phyloP scores from a whole-genome alignment of 2,888 invertebrate species.

The Augiades crinisus region DNA sequence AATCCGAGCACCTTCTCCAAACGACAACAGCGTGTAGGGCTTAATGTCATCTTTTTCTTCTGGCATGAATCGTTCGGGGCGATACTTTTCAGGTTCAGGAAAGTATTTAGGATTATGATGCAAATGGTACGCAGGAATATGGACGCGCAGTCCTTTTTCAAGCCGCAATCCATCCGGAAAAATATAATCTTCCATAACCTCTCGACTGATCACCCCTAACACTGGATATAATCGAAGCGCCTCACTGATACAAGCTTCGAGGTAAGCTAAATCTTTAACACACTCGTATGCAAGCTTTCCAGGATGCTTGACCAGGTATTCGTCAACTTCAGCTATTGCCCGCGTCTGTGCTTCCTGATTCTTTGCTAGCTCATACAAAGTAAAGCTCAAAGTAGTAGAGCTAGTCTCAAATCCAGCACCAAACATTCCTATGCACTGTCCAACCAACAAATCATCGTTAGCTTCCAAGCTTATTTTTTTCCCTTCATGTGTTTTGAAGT shows the following conservation, averaged over 20 bases:
- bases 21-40: constrained; percentile 48
- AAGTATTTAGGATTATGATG: constrained; percentile 47
- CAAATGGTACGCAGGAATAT: constrained; percentile 48
- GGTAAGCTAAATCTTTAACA: constrained; percentile 45
- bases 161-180: constrained; percentile 47
- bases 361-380: constrained; percentile 52
- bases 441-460: constrained; percentile 63
- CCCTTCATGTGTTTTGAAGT: constrained; percentile 34
- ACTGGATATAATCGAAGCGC: constrained; percentile 48
- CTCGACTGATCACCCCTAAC: constrained; percentile 41
- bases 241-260: constrained; percentile 51
- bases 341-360: constrained; percentile 36
- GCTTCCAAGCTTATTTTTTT: constrained; percentile 38
- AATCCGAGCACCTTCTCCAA: constrained; percentile 51
- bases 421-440: constrained; percentile 76
- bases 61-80: constrained; percentile 50
- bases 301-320: constrained; percentile 37
- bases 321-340: constrained; percentile 45
- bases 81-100: constrained; percentile 45
- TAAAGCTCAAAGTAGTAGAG: constrained; percentile 41
- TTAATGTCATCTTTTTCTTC: constrained; percentile 41
- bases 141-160: constrained; percentile 45
- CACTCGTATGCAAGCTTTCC: constrained; percentile 44
- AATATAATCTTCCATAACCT: constrained; percentile 47
- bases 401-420: constrained; percentile 57